Conservation (phyloP, 2,888 invertebrate genomes). For the Trisateles emortualis region DNA sequence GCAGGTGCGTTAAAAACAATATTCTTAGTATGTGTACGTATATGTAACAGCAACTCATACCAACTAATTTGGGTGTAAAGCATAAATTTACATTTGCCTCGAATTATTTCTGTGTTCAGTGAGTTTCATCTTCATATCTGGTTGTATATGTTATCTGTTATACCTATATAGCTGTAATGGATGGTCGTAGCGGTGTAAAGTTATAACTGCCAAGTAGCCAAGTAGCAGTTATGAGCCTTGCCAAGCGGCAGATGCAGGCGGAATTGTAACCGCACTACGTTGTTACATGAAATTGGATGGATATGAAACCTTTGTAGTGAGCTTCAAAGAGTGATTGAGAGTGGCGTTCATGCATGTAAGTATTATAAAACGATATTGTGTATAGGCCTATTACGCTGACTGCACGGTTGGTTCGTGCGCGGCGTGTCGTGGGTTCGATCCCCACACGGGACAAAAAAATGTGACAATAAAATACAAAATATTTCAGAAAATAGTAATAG, state of each 20-base stretch:
- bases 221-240: slow-evolving; percentile 1
- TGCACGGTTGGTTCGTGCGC: no score
- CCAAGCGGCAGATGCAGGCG: not conserved
- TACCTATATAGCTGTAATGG: not conserved
- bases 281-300: not conserved
- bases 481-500: no score
- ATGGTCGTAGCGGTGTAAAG: not conserved
- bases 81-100: slow-evolving; percentile 8
- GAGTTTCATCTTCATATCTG: slow-evolving; percentile 5
- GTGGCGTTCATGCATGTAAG: no score
- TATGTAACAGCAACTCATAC: not conserved
- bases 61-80: slow-evolving; percentile 1
- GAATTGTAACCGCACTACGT: not conserved
- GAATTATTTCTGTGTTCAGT: not conserved
- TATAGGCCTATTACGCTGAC: no score
- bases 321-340: not conserved
- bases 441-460: no score
- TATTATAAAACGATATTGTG: no score
- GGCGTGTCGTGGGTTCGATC: no score
- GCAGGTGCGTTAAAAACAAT: no score
- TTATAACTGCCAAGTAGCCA: not conserved
- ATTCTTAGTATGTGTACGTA: not conserved
- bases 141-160: not conserved
- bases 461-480: no score
- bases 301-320: not conserved